Base-by-base conservation (phyloP, 2,113 vertebrate genomes). In the Myxocyprinus asiaticus region DNA sequence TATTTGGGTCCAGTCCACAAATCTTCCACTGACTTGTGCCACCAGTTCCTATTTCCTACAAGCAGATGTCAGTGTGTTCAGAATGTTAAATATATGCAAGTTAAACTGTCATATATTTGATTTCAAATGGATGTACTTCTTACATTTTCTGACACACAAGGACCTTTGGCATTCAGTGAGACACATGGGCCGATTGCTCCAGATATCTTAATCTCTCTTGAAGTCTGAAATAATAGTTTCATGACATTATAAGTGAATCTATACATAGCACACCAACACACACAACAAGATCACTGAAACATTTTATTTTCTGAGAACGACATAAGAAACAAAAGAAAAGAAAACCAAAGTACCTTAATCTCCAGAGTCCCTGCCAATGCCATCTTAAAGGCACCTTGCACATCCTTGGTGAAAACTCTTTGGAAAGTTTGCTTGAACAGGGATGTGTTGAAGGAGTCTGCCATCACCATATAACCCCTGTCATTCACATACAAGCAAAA, bases 391-490 rank as follows among this genome's bases (percentile, higher is more conserved):
- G 93, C 90, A 4, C 95, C 96, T 83, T 98, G 96, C 64, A 94
- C 91, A 43, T 98, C 97, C 91, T 98, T 99, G 51, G 93, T 95
- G 85, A 98, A 99, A 64, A 99, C 97, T 85, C 97, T 95, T 88
- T 99, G 97, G 90, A 99, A 99, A 48, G 97, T 99, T 84, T 99
- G 97, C 84, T 98, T 99, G 89, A 99, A 99, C 82, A 99, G 92
- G 47, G 97, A 99, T 1, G 97, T 99, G 88, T 98, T 99, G 92
- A 99, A 99, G 84, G 97, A 98, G 79, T 99, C 97, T 2, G 96
- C 97, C 97, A 99, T 99, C 85, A 99, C 96, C 96, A 99, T 98
- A 90, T 98, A 98, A 14, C 97, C 97, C 66, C 97, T 99, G 78
- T 0, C 45, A 2, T 65, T n/a, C 51, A 33, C 48, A 77, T 14